phyloP scores from a whole-genome alignment of 2,113 vertebrate species.

The Sinosuthora webbiana region DNA sequence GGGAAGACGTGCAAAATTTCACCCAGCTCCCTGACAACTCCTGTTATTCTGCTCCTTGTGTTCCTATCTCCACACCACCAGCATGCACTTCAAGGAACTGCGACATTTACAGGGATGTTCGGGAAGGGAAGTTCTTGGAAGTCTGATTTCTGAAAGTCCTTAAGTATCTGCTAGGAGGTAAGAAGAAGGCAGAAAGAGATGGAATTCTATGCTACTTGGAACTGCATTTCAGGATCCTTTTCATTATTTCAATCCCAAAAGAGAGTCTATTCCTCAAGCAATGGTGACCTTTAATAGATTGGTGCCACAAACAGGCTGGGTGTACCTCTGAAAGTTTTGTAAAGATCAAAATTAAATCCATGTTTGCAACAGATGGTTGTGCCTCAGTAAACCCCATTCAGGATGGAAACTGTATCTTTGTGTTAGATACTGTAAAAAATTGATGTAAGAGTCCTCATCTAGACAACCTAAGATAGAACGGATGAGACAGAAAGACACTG shows the following conservation, averaged over 20 bases:
- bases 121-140: not conserved
- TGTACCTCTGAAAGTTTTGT: not conserved
- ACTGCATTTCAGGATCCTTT: not conserved
- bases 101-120: not conserved
- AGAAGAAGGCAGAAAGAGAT: not conserved
- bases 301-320: not conserved
- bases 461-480: not conserved
- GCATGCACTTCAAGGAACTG: not conserved
- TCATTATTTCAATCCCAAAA: not conserved
- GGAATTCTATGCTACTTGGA: not conserved
- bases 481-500: not conserved
- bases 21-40: not conserved
- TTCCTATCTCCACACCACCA: not conserved
- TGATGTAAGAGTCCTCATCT: not conserved
- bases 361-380: not conserved
- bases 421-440: not conserved
- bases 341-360: not conserved
- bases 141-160: not conserved
- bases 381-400: not conserved
- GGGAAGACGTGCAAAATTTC: not conserved
- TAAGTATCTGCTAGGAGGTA: not conserved
- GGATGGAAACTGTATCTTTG: not conserved
- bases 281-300: fast-evolving
- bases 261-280: not conserved
- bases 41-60: not conserved